phyloP scores from a whole-genome alignment of 2,113 vertebrate genomes.

The Eptesicus fuscus region DNA sequence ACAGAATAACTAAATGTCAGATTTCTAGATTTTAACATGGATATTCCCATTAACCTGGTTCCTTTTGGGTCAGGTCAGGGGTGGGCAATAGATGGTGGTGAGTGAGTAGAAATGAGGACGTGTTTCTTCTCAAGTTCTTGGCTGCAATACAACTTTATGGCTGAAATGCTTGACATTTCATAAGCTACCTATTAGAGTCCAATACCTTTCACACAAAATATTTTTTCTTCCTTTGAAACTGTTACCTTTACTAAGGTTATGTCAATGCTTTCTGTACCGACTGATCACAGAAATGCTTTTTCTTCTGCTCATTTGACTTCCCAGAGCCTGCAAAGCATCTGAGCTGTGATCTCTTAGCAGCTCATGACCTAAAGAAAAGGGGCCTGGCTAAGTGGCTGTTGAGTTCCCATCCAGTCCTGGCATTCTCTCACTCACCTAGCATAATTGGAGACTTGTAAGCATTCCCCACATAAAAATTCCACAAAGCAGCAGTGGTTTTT shows the following conservation, averaged over 20 bases:
- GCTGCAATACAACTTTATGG: background rate
- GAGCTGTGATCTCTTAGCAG: background rate
- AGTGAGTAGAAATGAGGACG: background rate
- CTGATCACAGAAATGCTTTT: background rate
- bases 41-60: background rate
- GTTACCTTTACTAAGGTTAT: background rate
- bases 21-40: background rate
- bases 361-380: background rate
- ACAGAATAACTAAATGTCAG: background rate
- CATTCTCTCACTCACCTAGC: background rate
- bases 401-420: background rate
- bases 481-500: background rate
- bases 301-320: background rate
- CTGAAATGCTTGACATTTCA: background rate
- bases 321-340: background rate
- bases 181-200: background rate
- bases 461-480: background rate
- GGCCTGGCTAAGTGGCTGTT: background rate
- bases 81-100: background rate
- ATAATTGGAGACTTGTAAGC: background rate
- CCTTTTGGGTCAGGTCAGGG: background rate
- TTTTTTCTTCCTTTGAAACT: constrained; percentile 15
- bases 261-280: background rate
- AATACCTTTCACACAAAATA: background rate
- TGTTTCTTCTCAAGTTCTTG: background rate